A percentile compares a stretch with the other conserved stretches of the same genome.
These are phyloP conservation scores for Centropyge bicolor DNA, from an alignment of 2,797 vertebrate genomes.

Conservation along the genomic window DNA sequence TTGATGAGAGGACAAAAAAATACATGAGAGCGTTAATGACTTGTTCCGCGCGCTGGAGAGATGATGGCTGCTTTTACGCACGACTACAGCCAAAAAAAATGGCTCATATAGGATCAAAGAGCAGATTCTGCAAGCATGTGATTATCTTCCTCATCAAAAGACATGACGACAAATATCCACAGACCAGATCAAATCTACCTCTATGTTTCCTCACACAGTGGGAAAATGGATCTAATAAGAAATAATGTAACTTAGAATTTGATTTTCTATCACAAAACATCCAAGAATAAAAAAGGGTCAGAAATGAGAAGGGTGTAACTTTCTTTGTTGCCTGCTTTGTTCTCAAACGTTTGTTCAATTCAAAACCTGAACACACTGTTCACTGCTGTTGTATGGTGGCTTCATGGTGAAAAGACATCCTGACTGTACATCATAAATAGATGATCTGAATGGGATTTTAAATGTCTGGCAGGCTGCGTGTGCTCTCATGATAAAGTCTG, in stretches of 20 bases:
- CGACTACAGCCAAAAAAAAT: conserved; percentile 39
- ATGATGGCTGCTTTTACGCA: conserved; percentile 48
- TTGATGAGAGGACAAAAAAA: background rate
- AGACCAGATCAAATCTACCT: conserved; percentile 23
- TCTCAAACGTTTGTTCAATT: conserved; percentile 25
- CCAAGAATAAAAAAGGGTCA: background rate
- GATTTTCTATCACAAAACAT: background rate
- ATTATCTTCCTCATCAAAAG: conserved; percentile 25
- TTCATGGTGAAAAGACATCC: conserved; percentile 1
- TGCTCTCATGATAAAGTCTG: background rate
- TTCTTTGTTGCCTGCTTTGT: conserved; percentile 56
- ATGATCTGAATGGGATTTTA: background rate
- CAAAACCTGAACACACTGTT: conserved; percentile 9
- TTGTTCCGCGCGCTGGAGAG: conserved; percentile 19
- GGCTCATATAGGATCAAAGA: conserved; percentile 23
- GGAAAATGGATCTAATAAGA: background rate
- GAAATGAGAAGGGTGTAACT: conserved; percentile 17
- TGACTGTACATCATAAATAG: background rate
- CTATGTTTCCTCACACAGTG: background rate
- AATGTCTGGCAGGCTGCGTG: background rate
- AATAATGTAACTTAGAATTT: background rate
- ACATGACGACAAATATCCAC: conserved; percentile 27
- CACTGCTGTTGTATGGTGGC: conserved; percentile 20
- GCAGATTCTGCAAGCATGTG: conserved; percentile 39
- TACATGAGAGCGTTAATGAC: background rate